These are phyloP conservation scores for Aviceda leuphotes DNA, from an alignment of 2,797 vertebrate species.

Conservation along the genomic window DNA sequence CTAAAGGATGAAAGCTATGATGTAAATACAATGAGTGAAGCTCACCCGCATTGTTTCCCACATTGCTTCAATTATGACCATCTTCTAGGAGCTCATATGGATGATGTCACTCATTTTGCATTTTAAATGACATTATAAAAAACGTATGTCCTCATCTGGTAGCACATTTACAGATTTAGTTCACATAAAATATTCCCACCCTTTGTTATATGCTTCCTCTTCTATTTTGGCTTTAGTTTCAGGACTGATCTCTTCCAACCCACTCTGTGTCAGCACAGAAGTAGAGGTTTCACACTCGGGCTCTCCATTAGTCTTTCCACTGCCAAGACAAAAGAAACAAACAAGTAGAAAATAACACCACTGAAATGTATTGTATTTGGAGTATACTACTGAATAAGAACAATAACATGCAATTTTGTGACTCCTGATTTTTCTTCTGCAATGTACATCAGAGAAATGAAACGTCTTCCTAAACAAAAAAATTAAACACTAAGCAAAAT, in stretches of 20 bases:
- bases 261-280: constrained; percentile 75
- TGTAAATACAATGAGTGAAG: not conserved
- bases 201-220: constrained; percentile 93
- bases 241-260: constrained; percentile 83
- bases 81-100: not conserved
- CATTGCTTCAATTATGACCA: not conserved
- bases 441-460: not conserved
- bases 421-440: not conserved
- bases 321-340: constrained; percentile 77
- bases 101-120: not conserved
- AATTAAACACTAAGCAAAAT: not conserved
- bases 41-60: not conserved
- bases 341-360: not conserved
- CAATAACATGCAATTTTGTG: not conserved
- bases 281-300: constrained; percentile 80
- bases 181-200: constrained; percentile 70
- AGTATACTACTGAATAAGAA: not conserved
- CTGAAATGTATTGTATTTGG: not conserved
- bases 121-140: not conserved
- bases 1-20: not conserved
- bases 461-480: not conserved
- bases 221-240: constrained; percentile 92
- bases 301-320: constrained; percentile 86
- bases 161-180: not conserved
- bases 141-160: not conserved